Percentiles rank a stretch among this genome's conserved stretches.
Evolutionary conservation across 2,888 invertebrate genomes (phyloP).

Genomic region (Nycteola revayana): DNA sequence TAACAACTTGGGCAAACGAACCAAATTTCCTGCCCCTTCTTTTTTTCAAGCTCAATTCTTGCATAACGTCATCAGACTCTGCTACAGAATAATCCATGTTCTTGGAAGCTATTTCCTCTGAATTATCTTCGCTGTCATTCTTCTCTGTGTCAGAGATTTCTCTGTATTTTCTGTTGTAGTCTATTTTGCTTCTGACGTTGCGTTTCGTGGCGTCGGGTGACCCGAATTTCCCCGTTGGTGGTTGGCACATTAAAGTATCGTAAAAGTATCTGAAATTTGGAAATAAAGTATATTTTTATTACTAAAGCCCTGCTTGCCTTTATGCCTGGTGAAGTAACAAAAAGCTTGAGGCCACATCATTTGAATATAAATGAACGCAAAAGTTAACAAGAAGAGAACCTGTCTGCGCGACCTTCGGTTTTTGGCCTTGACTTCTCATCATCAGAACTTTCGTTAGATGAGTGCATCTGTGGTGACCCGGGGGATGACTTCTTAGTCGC

Average conservation of each 20-base stretch:
- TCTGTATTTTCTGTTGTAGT: slow-evolving; percentile 50
- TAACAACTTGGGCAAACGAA: slow-evolving; percentile 66
- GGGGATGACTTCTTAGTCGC: slow-evolving; percentile 46
- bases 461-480: slow-evolving; percentile 45
- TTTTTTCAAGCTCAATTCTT: slow-evolving; percentile 56
- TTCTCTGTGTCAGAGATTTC: slow-evolving; percentile 57
- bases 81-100: slow-evolving; percentile 57
- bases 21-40: slow-evolving; percentile 59
- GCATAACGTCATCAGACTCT: slow-evolving; percentile 58
- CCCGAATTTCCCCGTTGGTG: slow-evolving; percentile 41
- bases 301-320: too few species aligned
- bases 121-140: slow-evolving; percentile 57
- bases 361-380: too few species aligned
- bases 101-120: slow-evolving; percentile 59
- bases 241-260: slow-evolving; percentile 67
- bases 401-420: slow-evolving; percentile 53
- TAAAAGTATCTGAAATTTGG: slow-evolving; percentile 46
- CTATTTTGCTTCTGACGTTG: slow-evolving; percentile 44
- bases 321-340: too few species aligned
- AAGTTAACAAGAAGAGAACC: too few species aligned
- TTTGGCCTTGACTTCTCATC: slow-evolving; percentile 53
- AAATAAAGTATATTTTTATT: too few species aligned
- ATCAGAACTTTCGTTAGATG: slow-evolving; percentile 65
- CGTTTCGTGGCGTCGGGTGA: slow-evolving; percentile 44
- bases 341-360: too few species aligned